Evolutionary conservation across 2,113 vertebrate species (phyloP).

Genomic region (Sylvietta virens): DNA sequence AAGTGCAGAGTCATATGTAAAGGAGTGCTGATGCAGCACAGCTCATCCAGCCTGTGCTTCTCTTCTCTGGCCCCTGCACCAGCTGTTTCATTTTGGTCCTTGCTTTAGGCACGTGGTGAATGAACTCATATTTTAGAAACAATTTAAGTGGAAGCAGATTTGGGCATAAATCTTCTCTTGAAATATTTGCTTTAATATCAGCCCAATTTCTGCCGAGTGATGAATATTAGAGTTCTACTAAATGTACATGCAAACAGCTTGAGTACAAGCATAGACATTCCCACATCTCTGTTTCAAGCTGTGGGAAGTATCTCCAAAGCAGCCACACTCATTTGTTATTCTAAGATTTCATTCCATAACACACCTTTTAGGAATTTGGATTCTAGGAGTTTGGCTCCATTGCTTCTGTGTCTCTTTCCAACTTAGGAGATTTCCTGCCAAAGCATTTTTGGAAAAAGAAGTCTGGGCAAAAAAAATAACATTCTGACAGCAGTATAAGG

Average conservation of each 20-base stretch:
- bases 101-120: slow-evolving; percentile 18
- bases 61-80: background rate
- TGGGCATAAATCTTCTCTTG: slow-evolving; percentile 39
- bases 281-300: slow-evolving; percentile 31
- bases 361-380: slow-evolving; percentile 49
- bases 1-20: background rate
- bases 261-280: slow-evolving; percentile 48
- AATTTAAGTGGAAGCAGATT: slow-evolving; percentile 55
- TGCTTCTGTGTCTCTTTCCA: slow-evolving; percentile 3
- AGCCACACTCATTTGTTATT: background rate
- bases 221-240: slow-evolving; percentile 49
- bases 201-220: slow-evolving; percentile 47
- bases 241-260: slow-evolving; percentile 61
- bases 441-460: background rate
- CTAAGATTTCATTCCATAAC: slow-evolving; percentile 42
- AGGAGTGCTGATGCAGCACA: background rate
- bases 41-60: background rate
- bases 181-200: slow-evolving; percentile 56
- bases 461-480: background rate
- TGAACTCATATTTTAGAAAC: slow-evolving; percentile 45
- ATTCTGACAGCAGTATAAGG: background rate
- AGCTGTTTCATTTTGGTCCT: slow-evolving; percentile 42
- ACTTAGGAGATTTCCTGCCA: background rate
- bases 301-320: slow-evolving; percentile 50
- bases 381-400: background rate